Base-by-base conservation (phyloP, 2,888 invertebrate genomes). In the Silvanus unidentatus region DNA sequence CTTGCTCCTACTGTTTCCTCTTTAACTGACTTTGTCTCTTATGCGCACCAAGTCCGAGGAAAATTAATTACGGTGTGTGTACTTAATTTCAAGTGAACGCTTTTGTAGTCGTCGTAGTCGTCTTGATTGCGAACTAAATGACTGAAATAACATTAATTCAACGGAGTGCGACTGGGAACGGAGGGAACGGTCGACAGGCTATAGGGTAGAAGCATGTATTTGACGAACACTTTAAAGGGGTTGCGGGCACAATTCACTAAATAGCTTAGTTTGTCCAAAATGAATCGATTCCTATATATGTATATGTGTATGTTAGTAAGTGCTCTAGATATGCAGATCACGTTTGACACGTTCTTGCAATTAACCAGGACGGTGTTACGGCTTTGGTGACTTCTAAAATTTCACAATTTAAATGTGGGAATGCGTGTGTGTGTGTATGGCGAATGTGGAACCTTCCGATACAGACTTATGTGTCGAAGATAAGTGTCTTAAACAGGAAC, bases 271-370 rank as follows among this genome's bases (percentile, higher is more conserved):
- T 66, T 65, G 59, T 54, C 49, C 57, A 50, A 54, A 53, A 54
- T 45, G 48, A 51, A 53, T 55, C 52, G 50, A 49, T 53, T 54
- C 46, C 48, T 48, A 48, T 22, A 22, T 22, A 22, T 22, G 4
- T 22, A 22, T 22, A 22, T 22, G 22, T 22, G 8, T 22, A 22
- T 22, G 3, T 5, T 3, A 5, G 8, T 22, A 8, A 8, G 8
- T 50, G 52, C 52, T 13, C 41, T 41, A 48, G 48, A 55, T 58
- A 65, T 67, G 65, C 66, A 66, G 62, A 66, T 66, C 67, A 65
- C 67, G 66, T 66, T 62, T 61, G 65, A 65, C 67, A 67, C 66
- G 67, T 64, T 59, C 60, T 53, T 53, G 63, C 66, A 66, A 67
- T 67, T 67, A 67, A 66, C 62, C 48, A 57, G 46, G 40, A 47